Percentiles rank a stretch among this genome's conserved stretches.
Conservation (phyloP, 1,140 invertebrate species). For the Aphidius ervi region DNA sequence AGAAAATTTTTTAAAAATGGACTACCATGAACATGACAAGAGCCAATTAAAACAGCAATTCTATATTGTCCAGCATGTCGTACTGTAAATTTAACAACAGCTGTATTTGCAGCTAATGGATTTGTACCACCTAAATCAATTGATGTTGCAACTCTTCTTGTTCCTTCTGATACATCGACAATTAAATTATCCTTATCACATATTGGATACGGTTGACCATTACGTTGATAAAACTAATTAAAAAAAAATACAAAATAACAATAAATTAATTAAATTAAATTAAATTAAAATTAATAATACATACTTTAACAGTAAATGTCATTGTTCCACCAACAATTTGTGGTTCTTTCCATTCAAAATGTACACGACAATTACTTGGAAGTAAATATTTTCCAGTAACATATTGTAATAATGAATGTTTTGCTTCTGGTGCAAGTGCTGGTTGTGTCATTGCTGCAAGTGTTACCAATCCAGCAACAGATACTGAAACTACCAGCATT, state of each 20-base stretch:
- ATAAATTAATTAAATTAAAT: conserved; percentile 1
- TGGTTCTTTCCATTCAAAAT: conserved; percentile 83
- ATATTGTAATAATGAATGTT: conserved; percentile 83
- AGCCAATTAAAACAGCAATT: conserved; percentile 78
- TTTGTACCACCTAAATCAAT: conserved; percentile 80
- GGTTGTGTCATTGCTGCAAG: conserved; percentile 83
- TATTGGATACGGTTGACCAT: conserved; percentile 87
- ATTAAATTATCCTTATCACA: conserved; percentile 85
- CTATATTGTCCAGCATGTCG: conserved; percentile 83
- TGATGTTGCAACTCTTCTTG: conserved; percentile 76
- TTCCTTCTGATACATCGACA: conserved; percentile 80
- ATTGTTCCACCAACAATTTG: conserved; percentile 83
- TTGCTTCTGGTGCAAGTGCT: conserved; percentile 77
- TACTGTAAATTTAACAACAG: conserved; percentile 86
- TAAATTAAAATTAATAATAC: conserved; percentile 12
- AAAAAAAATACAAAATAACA: not conserved
- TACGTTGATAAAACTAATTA: conserved; percentile 80
- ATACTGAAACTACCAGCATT: conserved; percentile 82
- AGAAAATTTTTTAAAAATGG: conserved; percentile 65
- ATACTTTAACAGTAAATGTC: conserved; percentile 78
- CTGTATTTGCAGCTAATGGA: conserved; percentile 76
- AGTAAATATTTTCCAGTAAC: conserved; percentile 88
- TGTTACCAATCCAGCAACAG: conserved; percentile 78
- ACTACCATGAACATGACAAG: conserved; percentile 63
- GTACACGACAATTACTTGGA: conserved; percentile 79